These are phyloP conservation scores for Ormyrus nitidulus DNA, from an alignment of 2,888 invertebrate genomes.

Conservation along the genomic window DNA sequence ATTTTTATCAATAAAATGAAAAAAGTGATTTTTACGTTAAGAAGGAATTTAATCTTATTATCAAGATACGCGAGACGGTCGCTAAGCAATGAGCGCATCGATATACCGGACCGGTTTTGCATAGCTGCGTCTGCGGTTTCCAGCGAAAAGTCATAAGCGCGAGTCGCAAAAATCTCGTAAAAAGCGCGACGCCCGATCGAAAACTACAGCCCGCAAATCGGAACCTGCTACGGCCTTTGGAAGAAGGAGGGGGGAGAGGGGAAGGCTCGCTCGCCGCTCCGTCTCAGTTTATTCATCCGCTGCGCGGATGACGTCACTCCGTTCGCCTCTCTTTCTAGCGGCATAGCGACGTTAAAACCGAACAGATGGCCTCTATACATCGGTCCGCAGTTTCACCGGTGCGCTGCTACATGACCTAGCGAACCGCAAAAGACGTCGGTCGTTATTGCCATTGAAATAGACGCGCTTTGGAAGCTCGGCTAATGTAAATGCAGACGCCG, in stretches of 20 bases:
- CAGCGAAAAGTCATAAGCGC: conserved; percentile 32
- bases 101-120: conserved; percentile 13
- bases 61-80: too few species aligned
- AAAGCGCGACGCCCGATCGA: too few species aligned
- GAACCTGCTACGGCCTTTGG: too few species aligned
- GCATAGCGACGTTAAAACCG: conserved; percentile 65
- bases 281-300: conserved; percentile 63
- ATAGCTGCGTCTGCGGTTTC: conserved; percentile 11
- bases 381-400: not conserved
- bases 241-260: not conserved
- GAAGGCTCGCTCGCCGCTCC: conserved; percentile 50
- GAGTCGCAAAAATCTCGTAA: conserved; percentile 49
- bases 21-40: too few species aligned
- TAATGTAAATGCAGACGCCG: conserved; percentile 34
- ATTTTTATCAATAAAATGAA: too few species aligned
- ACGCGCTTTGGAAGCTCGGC: conserved; percentile 5
- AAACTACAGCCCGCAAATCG: too few species aligned
- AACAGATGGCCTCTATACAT: conserved; percentile 71
- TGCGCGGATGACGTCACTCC: conserved; percentile 44
- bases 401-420: conserved; percentile 59
- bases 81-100: conserved; percentile 30
- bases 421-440: conserved; percentile 60
- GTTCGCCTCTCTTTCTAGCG: conserved; percentile 54
- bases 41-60: too few species aligned
- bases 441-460: conserved; percentile 52